Percentiles rank a stretch among this genome's conserved stretches.
Evolutionary conservation across 2,888 invertebrate species (phyloP).

Genomic region (Xanthorhoe spadicearia): DNA sequence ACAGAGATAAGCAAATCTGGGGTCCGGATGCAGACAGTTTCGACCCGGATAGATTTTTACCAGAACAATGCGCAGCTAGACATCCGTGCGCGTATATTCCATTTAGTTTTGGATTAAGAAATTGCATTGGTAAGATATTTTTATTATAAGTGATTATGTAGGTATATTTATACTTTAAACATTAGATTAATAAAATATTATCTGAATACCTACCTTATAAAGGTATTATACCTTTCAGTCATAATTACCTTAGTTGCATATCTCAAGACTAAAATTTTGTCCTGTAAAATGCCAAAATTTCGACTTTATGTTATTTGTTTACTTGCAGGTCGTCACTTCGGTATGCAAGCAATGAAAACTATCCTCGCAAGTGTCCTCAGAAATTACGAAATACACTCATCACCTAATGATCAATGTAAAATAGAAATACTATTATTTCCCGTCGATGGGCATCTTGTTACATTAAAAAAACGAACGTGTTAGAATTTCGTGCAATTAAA

Average conservation of each 20-base stretch:
- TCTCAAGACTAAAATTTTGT: too few species aligned
- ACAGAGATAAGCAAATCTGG: conserved; percentile 82
- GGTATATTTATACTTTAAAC: too few species aligned
- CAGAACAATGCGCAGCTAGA: conserved; percentile 71
- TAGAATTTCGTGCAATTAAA: background rate
- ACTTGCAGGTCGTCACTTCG: conserved; percentile 73
- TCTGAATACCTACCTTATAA: conserved; percentile 6
- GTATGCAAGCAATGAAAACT: conserved; percentile 71
- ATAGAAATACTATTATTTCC: conserved; percentile 72
- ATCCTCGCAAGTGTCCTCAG: conserved; percentile 64
- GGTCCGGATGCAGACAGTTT: conserved; percentile 84
- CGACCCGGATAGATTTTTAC: conserved; percentile 85
- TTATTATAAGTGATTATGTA: background rate
- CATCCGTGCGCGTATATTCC: conserved; percentile 79
- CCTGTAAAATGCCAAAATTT: too few species aligned
- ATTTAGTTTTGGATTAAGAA: conserved; percentile 77
- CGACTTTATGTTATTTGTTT: conserved; percentile 25
- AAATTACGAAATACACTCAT: conserved; percentile 60
- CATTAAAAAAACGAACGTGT: conserved; percentile 55
- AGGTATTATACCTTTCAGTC: too few species aligned
- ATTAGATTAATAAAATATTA: too few species aligned
- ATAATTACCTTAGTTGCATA: too few species aligned
- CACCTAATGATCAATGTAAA: conserved; percentile 58
- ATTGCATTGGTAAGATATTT: conserved; percentile 75
- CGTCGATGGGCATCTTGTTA: conserved; percentile 64